These are phyloP conservation scores for Neodiprion pinetum DNA, from an alignment of 1,140 invertebrate species.

Conservation along the genomic window DNA sequence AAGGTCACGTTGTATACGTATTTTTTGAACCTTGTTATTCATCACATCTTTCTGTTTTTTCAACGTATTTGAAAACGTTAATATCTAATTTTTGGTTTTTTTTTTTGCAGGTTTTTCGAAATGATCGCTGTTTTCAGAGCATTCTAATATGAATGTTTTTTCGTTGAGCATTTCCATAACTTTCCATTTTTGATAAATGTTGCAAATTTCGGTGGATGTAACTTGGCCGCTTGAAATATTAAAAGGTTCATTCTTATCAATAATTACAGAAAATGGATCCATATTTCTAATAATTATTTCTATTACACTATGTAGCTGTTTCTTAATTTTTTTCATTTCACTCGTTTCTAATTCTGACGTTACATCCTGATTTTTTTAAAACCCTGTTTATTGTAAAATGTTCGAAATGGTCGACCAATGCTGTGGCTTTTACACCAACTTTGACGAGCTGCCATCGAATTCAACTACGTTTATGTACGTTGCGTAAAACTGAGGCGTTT, in stretches of 20 bases:
- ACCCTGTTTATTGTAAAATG: too few species aligned
- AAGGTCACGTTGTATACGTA: constrained; percentile 32
- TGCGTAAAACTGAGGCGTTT: too few species aligned
- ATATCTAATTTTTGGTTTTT: background rate
- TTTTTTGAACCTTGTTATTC: constrained; percentile 24
- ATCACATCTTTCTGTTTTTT: constrained; percentile 26
- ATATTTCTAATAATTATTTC: constrained; percentile 34
- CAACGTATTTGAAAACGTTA: constrained; percentile 19
- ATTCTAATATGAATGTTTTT: background rate
- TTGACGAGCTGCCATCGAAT: too few species aligned
- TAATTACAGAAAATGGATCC: constrained; percentile 37
- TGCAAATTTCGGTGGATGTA: constrained; percentile 31
- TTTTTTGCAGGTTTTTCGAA: background rate
- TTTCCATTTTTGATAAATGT: constrained; percentile 37
- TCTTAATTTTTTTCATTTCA: constrained; percentile 37
- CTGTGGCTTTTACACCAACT: too few species aligned
- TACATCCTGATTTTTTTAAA: constrained; percentile 4
- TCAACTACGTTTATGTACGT: too few species aligned
- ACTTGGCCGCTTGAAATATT: constrained; percentile 43
- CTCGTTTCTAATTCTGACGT: constrained; percentile 38
- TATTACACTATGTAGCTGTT: constrained; percentile 35
- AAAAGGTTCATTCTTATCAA: constrained; percentile 39
- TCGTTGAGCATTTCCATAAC: constrained; percentile 32
- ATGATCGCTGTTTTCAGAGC: background rate
- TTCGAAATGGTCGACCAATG: too few species aligned